Base-by-base conservation (phyloP, 2,888 invertebrate species). In the Nymphalis urticae region DNA sequence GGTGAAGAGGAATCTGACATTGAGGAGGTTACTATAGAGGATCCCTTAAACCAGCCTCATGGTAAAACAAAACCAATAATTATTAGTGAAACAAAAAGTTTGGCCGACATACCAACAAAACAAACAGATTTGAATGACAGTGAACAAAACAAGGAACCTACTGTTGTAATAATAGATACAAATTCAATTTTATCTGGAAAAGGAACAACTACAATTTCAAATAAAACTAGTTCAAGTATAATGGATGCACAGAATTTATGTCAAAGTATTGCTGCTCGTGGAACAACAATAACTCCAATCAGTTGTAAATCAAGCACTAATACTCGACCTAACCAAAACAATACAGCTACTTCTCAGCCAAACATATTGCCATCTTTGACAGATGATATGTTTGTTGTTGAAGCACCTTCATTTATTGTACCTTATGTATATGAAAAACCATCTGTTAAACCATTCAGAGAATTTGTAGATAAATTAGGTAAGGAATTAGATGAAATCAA, bases 401-500 rank as follows among this genome's bases (percentile, higher is more conserved):
- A 98, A 89, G 97, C 97, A 42, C 97, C 98, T 13, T 97, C 97
- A 50, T 97, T 98, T 82, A 97, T 98, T 85, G 97, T 98, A 75
- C 98, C 98, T 50, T 98, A 97, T 86, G 97, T 97, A 17, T 97
- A 97, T 89, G 97, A 98, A 85, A 97, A 97, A 85, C 97, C 97
- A 27, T 97, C 97, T 0, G 89, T 96, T 1, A 96, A 96, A 80
- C 96, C 96, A 72, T 94, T 97, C 72, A 95, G 95, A 82, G 95
- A 96, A 74, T 95, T 96, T 84, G 94, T 97, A 48, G 93, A 93
- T 63, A 94, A 95, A 81, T 88, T 96, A 71, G 95, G 94, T 27
- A 94, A 94, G 72, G 94, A 95, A 79, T 92, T 96, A 64, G 94
- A 95, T 76, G 82, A 92, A 75, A 75, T 89, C 7, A 89, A 89